A percentile compares a stretch with the other conserved stretches of the same genome.
Evolutionary conservation across 1,140 invertebrate species (phyloP).

Genomic region (Penaeus japonicus): DNA sequence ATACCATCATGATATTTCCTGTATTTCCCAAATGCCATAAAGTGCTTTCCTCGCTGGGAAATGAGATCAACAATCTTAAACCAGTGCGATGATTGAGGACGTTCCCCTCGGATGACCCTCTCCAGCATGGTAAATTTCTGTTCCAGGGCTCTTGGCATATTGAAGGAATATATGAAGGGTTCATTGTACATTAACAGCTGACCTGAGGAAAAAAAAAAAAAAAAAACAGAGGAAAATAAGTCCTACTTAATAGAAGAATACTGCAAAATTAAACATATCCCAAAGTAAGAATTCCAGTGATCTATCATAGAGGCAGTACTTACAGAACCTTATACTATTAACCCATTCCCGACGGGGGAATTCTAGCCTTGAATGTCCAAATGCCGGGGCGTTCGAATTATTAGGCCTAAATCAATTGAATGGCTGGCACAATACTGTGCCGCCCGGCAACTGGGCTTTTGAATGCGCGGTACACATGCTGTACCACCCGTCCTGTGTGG

Average conservation of each 20-base stretch:
- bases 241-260: not conserved
- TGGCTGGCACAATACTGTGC: too few species aligned
- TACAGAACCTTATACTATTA: too few species aligned
- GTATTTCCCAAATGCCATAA: slow-evolving; percentile 82
- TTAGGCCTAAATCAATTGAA: too few species aligned
- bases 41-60: slow-evolving; percentile 70
- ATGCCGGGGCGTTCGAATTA: too few species aligned
- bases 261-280: not conserved
- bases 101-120: slow-evolving; percentile 71
- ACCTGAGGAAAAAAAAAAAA: slow-evolving; percentile 16
- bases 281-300: too few species aligned
- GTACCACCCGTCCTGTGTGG: too few species aligned
- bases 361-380: too few species aligned
- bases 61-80: slow-evolving; percentile 70
- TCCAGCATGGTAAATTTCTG: slow-evolving; percentile 70
- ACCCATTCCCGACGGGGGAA: too few species aligned
- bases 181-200: slow-evolving; percentile 78
- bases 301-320: not conserved
- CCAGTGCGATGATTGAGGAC: slow-evolving; percentile 72
- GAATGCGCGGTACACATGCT: too few species aligned
- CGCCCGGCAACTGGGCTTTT: too few species aligned
- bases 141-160: slow-evolving; percentile 69
- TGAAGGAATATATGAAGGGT: slow-evolving; percentile 73
- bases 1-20: slow-evolving; percentile 71
- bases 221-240: not conserved